A percentile compares a stretch with the other conserved stretches of the same genome.
Conservation (phyloP, 2,113 vertebrate genomes). For the Calidris pygmaea region DNA sequence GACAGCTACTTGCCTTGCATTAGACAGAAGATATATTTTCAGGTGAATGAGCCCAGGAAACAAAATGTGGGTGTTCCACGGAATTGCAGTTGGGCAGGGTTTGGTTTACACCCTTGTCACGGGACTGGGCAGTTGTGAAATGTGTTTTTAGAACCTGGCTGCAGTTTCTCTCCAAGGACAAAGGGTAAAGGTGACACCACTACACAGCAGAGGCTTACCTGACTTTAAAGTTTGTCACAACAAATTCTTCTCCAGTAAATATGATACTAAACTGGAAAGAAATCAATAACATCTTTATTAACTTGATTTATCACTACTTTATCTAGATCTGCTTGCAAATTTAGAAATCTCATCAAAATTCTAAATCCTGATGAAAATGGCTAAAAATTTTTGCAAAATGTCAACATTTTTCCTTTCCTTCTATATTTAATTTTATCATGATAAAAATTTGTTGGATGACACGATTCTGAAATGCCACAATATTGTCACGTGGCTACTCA, state of each 20-base stretch:
- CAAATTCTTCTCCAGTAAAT: constrained; percentile 52
- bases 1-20: not conserved
- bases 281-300: not conserved
- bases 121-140: not conserved
- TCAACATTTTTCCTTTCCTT: not conserved
- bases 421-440: not conserved
- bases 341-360: not conserved
- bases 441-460: not conserved
- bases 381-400: not conserved
- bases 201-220: constrained; percentile 35
- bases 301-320: not conserved
- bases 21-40: not conserved
- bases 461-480: not conserved
- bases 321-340: not conserved
- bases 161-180: not conserved
- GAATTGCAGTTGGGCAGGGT: not conserved
- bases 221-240: constrained; percentile 38
- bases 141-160: not conserved
- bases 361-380: not conserved
- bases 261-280: constrained; percentile 58
- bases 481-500: not conserved
- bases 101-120: not conserved
- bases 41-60: not conserved
- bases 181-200: not conserved
- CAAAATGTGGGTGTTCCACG: not conserved